Conservation (phyloP, 2,113 vertebrate genomes). For the Nerophis ophidion region DNA sequence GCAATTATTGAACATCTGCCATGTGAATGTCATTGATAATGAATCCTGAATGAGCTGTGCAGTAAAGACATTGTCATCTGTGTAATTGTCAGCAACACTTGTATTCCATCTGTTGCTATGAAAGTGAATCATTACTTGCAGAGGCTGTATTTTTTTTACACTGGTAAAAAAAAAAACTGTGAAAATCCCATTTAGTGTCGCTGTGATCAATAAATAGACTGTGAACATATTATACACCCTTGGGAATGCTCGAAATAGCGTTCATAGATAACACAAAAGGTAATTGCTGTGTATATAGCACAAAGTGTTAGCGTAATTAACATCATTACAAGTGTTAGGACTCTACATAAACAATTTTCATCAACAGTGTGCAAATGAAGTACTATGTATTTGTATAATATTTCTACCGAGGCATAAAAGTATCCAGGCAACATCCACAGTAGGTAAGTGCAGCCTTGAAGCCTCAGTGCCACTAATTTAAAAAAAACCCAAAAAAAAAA, state of each 20-base stretch:
- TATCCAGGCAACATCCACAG: conserved; percentile 5
- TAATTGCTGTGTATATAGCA: conserved; percentile 6
- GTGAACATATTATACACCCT: conserved; percentile 7
- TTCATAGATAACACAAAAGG: background rate
- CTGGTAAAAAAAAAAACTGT: conserved; percentile 16
- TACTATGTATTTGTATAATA: background rate
- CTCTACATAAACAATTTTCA: conserved; percentile 4
- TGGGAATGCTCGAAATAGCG: background rate
- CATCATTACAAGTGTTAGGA: background rate
- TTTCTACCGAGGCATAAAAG: conserved; percentile 12
- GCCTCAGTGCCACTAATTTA: background rate
- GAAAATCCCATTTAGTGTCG: conserved; percentile 11
- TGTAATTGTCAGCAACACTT: conserved; percentile 31
- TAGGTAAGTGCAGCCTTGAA: background rate
- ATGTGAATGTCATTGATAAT: conserved; percentile 39
- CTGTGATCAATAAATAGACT: conserved; percentile 1
- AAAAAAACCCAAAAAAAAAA: background rate
- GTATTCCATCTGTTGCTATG: conserved; percentile 17
- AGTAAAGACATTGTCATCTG: conserved; percentile 29
- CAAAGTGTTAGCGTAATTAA: background rate
- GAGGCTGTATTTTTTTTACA: conserved; percentile 12
- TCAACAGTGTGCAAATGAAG: conserved; percentile 20
- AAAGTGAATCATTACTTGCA: conserved; percentile 30
- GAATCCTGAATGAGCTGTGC: conserved; percentile 20
- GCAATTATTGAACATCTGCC: conserved; percentile 49